A percentile compares a stretch with the other conserved stretches of the same genome.
Conservation (phyloP, 2,888 invertebrate species). For the Antheraea assamensis region DNA sequence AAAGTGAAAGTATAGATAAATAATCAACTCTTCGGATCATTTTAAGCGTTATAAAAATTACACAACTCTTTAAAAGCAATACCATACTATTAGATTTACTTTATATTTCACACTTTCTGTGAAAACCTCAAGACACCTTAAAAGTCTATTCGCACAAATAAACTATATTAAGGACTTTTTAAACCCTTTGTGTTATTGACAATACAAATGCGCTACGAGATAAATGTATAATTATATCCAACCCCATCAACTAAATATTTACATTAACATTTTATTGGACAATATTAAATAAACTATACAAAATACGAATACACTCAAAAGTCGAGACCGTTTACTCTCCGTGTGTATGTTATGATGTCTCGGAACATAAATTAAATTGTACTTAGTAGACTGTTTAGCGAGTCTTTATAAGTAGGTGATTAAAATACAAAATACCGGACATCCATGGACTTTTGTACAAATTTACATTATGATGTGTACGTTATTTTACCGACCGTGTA, state of each 20-base stretch:
- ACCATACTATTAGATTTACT: neutral
- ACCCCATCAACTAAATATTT: neutral
- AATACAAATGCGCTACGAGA: no score
- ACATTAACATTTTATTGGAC: neutral
- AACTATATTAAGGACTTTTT: neutral
- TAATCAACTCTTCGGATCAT: neutral
- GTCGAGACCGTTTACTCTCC: neutral
- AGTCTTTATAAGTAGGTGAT: constrained; percentile 26
- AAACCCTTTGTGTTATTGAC: neutral
- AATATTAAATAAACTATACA: neutral
- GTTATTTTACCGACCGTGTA: neutral
- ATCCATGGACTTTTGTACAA: constrained; percentile 4
- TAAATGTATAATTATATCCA: neutral
- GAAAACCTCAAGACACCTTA: neutral
- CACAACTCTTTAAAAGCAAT: neutral
- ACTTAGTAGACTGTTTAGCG: neutral
- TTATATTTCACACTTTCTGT: neutral
- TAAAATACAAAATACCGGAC: constrained; percentile 34
- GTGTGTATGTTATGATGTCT: neutral
- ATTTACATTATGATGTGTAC: constrained; percentile 9
- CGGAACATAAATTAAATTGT: neutral
- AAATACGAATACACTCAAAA: neutral
- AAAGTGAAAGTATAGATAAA: no score
- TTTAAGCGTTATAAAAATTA: neutral
- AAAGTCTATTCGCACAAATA: neutral